phyloP scores from a whole-genome alignment of 2,888 invertebrate genomes.

The Camponotus fellah region DNA sequence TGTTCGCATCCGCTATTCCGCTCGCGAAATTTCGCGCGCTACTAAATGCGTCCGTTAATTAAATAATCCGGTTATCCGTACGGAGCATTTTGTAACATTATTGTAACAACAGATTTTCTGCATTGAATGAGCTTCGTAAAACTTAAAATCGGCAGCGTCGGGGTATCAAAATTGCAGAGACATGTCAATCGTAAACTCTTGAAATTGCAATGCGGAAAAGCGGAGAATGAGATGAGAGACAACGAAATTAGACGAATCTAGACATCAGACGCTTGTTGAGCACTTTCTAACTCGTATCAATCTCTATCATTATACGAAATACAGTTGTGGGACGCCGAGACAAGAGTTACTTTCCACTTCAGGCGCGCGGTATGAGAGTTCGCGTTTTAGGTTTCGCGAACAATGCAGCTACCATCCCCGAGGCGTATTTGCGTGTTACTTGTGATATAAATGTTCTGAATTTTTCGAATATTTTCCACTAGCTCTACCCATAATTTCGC shows the following conservation, averaged over 20 bases:
- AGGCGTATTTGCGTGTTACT: constrained; percentile 26
- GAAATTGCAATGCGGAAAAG: constrained; percentile 26
- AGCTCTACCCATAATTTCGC: not conserved
- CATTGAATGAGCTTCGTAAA: constrained; percentile 19
- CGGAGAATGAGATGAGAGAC: constrained; percentile 61
- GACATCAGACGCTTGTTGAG: constrained; percentile 42
- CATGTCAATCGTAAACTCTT: not conserved
- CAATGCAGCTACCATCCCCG: constrained; percentile 22
- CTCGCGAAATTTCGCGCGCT: constrained; percentile 47
- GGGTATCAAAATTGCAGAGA: not conserved
- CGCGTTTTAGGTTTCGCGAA: constrained; percentile 45
- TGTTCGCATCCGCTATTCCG: constrained; percentile 23
- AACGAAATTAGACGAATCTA: constrained; percentile 67
- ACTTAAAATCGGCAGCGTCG: not conserved
- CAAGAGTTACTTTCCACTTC: constrained; percentile 32
- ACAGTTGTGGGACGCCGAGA: constrained; percentile 6
- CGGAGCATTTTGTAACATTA: constrained; percentile 45
- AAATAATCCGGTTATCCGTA: constrained; percentile 47
- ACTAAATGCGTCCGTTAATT: constrained; percentile 48
- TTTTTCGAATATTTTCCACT: constrained; percentile 18
- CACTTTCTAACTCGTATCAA: constrained; percentile 75
- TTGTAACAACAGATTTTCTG: constrained; percentile 43
- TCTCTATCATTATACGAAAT: constrained; percentile 70
- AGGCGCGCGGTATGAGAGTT: not conserved
- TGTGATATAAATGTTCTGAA: constrained; percentile 6